Conservation (phyloP, 1,140 invertebrate species). For the Drosophila lacteicornis region DNA sequence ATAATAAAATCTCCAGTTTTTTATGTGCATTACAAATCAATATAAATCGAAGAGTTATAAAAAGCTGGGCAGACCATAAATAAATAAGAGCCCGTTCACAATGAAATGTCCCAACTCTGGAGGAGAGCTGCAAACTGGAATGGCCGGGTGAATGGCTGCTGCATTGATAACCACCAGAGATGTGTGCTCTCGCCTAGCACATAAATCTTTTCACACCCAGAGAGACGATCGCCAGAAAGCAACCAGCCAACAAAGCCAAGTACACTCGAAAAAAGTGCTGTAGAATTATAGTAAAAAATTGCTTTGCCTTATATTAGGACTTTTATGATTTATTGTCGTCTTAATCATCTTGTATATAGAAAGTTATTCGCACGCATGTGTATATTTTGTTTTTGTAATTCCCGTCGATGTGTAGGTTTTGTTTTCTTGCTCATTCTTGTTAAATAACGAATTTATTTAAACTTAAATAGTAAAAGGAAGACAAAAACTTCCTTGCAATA, state of each 20-base stretch:
- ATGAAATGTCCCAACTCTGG: slow-evolving; percentile 69
- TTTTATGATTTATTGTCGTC: no score
- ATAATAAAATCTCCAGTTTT: slow-evolving; percentile 49
- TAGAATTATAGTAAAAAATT: not conserved
- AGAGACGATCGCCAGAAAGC: slow-evolving; percentile 19
- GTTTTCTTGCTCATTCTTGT: no score
- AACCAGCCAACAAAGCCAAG: slow-evolving; percentile 8
- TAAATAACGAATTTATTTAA: no score
- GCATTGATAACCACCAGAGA: slow-evolving; percentile 64
- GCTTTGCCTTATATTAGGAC: not conserved
- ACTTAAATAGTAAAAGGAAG: no score
- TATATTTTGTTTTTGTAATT: no score
- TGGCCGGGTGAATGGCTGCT: slow-evolving; percentile 74
- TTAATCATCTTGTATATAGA: no score
- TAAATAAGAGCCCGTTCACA: slow-evolving; percentile 71
- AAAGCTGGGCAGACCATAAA: slow-evolving; percentile 77
- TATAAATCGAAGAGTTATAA: slow-evolving; percentile 82
- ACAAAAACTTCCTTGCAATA: no score
- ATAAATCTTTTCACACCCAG: slow-evolving; percentile 81
- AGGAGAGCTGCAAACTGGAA: slow-evolving; percentile 66
- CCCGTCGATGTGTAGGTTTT: no score
- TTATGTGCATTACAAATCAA: slow-evolving; percentile 77
- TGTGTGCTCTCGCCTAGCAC: slow-evolving; percentile 45
- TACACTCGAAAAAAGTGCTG: not conserved
- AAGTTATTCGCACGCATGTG: no score